A percentile compares a stretch with the other conserved stretches of the same genome.
These are phyloP conservation scores for Drosophila guanche DNA, from an alignment of 1,140 invertebrate genomes.

Conservation along the genomic window DNA sequence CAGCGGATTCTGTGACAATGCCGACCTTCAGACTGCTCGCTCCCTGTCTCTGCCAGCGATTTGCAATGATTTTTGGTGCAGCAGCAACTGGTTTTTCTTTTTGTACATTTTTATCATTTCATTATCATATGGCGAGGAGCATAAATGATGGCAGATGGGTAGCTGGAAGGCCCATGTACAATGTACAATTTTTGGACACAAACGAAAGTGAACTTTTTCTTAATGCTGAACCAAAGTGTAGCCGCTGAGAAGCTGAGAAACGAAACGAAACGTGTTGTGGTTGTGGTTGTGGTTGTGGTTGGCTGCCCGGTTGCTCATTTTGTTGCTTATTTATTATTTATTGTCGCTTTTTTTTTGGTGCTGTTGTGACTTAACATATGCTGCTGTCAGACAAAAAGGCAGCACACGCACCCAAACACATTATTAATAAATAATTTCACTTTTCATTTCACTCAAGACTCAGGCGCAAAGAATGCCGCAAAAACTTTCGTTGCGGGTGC, in stretches of 20 bases:
- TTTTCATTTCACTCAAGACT: slow-evolving; percentile 71
- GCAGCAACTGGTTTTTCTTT: slow-evolving; percentile 72
- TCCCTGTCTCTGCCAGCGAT: slow-evolving; percentile 40
- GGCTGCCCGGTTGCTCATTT: slow-evolving; percentile 32
- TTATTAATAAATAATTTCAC: slow-evolving; percentile 82
- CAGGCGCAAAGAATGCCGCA: slow-evolving; percentile 63
- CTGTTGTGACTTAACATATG: slow-evolving; percentile 81
- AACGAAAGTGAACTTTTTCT: slow-evolving; percentile 79
- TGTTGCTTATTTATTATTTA: slow-evolving; percentile 77
- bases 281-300: slow-evolving; percentile 30
- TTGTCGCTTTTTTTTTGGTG: slow-evolving; percentile 77
- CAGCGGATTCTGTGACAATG: slow-evolving; percentile 42
- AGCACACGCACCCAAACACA: slow-evolving; percentile 58
- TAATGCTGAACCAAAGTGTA: slow-evolving; percentile 65
- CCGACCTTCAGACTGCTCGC: slow-evolving; percentile 43
- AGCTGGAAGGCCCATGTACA: slow-evolving; percentile 27
- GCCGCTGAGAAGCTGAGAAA: too few species aligned
- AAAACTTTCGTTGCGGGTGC: slow-evolving; percentile 75
- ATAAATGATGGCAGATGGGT: slow-evolving; percentile 11
- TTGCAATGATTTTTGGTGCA: slow-evolving; percentile 74
- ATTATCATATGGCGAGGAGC: slow-evolving; percentile 68
- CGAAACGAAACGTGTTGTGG: slow-evolving; percentile 69
- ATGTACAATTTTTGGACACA: slow-evolving; percentile 72
- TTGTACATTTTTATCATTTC: slow-evolving; percentile 64
- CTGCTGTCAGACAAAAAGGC: slow-evolving; percentile 65